These are phyloP conservation scores for Masticophis lateralis DNA, from an alignment of 2,797 vertebrate species.

Conservation along the genomic window DNA sequence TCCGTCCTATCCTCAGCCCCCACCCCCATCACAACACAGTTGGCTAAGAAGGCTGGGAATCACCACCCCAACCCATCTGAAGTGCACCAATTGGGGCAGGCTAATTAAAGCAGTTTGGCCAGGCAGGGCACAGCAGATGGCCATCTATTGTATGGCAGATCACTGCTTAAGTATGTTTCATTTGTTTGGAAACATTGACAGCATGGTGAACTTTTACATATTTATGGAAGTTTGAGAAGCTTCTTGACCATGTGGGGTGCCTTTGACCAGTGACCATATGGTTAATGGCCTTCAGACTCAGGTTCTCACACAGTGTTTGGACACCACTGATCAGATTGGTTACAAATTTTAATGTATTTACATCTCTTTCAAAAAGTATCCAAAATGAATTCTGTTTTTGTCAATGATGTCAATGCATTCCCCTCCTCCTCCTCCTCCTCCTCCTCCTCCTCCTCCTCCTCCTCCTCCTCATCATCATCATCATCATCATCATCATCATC, in stretches of 20 bases:
- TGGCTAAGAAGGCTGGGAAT: neutral
- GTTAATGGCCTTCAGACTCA: neutral
- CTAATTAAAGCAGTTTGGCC: neutral
- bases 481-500: too few species aligned
- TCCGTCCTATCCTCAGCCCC: fast-evolving
- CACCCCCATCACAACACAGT: neutral
- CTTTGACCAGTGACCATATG: neutral
- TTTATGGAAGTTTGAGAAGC: neutral
- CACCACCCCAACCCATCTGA: neutral
- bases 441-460: too few species aligned
- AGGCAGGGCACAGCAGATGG: neutral
- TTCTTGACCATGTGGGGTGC: neutral
- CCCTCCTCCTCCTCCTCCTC: neutral
- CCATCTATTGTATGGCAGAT: neutral
- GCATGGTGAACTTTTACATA: neutral
- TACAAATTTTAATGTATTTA: neutral
- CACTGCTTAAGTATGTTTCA: neutral
- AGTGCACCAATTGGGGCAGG: neutral
- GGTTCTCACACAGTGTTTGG: too few species aligned
- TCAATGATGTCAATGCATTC: neutral
- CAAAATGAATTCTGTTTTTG: neutral
- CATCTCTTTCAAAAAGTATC: neutral
- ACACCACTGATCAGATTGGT: neutral
- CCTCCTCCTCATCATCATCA: too few species aligned
- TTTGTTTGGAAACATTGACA: neutral